Conservation (phyloP, 2,113 vertebrate species). For the Scomber scombrus region DNA sequence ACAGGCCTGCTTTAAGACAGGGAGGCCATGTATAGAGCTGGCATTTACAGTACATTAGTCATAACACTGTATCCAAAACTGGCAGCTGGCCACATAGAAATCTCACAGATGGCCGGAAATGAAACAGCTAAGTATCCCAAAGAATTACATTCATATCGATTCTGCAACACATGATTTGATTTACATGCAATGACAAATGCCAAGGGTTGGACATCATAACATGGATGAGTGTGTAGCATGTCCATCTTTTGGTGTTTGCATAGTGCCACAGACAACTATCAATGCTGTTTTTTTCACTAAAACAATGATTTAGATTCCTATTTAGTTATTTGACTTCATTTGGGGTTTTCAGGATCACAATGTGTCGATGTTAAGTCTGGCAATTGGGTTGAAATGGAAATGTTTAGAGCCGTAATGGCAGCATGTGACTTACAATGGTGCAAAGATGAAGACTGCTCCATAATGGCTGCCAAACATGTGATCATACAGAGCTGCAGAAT, state of each 20-base stretch:
- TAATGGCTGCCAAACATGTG: too few relatives aligned
- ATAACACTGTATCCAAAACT: conserved; percentile 19
- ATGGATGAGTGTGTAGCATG: neutral
- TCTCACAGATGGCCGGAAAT: conserved; percentile 14
- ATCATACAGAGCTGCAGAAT: too few relatives aligned
- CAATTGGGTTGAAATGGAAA: too few relatives aligned
- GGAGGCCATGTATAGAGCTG: conserved; percentile 7
- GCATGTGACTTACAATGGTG: too few relatives aligned
- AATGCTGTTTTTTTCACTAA: too few relatives aligned
- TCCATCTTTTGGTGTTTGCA: neutral
- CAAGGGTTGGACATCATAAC: neutral
- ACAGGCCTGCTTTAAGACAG: conserved; percentile 22
- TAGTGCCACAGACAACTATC: too few relatives aligned
- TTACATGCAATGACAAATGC: neutral
- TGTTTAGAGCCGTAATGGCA: neutral
- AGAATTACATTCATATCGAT: neutral
- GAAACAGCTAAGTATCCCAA: neutral
- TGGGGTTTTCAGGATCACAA: too few relatives aligned
- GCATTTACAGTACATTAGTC: conserved; percentile 23
- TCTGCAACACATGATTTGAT: neutral
- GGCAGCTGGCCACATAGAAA: conserved; percentile 19
- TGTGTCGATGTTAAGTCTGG: too few relatives aligned
- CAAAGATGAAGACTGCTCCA: too few relatives aligned
- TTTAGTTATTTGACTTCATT: too few relatives aligned
- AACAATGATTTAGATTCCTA: too few relatives aligned